Base-by-base conservation (phyloP, 53 echinoderm and acorn worm species). In the Pentamera pediparva region DNA sequence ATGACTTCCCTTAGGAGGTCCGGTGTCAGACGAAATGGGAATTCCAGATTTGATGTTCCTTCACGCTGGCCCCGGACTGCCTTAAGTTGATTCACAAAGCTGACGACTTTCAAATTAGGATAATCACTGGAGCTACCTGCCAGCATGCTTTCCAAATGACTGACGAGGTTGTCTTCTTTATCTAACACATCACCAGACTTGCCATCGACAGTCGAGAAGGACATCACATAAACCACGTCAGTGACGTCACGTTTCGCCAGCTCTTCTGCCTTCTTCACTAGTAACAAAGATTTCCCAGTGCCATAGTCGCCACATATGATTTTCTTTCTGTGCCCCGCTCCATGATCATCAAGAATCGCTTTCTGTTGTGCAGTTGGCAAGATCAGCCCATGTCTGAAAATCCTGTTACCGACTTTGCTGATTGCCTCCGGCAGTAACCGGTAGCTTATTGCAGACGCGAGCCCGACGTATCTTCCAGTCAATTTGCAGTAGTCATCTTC, bases 291-390 rank as follows among this genome's bases (percentile, higher is more conserved):
- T 24, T 72, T 72, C 21, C 54, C 73, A 19, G 73, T 72, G 22
- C 73, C 73, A 49, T 33, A 72, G 24, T 72, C 73, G 51, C 73
- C 73, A 18, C 51, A 32, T 12, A 72, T 8, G 21, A 54, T 24
- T 5, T 67, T 67, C 2, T 54, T 54, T 54, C 3, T 54, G 2
- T 33, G 31, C 13, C 24, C 8, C 18, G 10, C 2, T 4, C 2
- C 22, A 25, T 17, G 10, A 31, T 51, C 10, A 4, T 6, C 34
- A 1, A 72, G 30, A n/a, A 50, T 17, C 8, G 34, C 2, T 22
- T 72, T 53, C 33, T 72, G 73, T 35, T 52, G 20, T 5, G 21
- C 18, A 32, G 31, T 72, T 2, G 54, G 73, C 55, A 32, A n/a
- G n/a, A n/a, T n/a, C n/a, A n/a, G n/a, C n/a, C n/a, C 20, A 12